phyloP scores from a whole-genome alignment of 2,797 vertebrate genomes.

The Sebastes itinus region DNA sequence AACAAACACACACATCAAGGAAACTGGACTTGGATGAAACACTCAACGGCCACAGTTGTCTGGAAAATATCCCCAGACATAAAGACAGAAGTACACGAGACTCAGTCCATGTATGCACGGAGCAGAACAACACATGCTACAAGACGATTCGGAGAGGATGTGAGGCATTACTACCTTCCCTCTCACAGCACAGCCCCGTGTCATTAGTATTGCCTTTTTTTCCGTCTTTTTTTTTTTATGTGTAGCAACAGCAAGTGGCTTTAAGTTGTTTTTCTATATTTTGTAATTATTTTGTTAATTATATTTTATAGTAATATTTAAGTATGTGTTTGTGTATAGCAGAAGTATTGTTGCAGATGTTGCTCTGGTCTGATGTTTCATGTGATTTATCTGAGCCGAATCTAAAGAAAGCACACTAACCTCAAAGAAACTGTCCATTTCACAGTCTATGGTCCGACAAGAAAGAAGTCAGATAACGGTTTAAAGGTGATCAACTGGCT shows the following conservation, averaged over 20 bases:
- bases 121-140: constrained; percentile 27
- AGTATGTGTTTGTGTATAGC: constrained; percentile 48
- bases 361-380: constrained; percentile 13
- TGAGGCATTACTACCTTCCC: constrained; percentile 12
- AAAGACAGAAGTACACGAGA: constrained; percentile 19
- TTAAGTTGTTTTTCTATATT: constrained; percentile 64
- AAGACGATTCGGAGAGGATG: constrained; percentile 28
- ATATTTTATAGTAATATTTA: constrained; percentile 68
- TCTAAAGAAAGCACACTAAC: constrained; percentile 37
- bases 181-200: constrained; percentile 56
- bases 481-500: not conserved
- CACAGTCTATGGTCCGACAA: not conserved
- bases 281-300: constrained; percentile 68
- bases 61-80: not conserved
- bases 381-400: constrained; percentile 34
- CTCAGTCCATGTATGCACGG: not conserved
- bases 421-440: not conserved
- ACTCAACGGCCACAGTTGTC: not conserved
- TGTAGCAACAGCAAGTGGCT: constrained; percentile 60
- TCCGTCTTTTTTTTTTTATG: constrained; percentile 37
- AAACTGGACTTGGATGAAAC: constrained; percentile 36
- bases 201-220: constrained; percentile 54
- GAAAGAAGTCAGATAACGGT: constrained; percentile 11
- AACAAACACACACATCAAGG: not conserved
- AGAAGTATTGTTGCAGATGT: constrained; percentile 22